These are phyloP conservation scores for Xanthorhoe spadicearia DNA, from an alignment of 2,888 invertebrate genomes.

Conservation along the genomic window DNA sequence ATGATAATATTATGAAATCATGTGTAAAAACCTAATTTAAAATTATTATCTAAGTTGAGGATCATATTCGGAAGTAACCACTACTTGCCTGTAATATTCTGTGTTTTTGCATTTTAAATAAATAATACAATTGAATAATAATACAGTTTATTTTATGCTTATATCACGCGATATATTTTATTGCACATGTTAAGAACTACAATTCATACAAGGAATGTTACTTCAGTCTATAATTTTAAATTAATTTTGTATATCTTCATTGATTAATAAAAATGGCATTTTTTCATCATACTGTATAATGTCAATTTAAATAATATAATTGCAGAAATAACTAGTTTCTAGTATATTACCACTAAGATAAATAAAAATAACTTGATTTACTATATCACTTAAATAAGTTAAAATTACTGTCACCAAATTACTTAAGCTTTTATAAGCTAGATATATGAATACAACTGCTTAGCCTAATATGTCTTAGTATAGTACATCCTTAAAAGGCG, in stretches of 20 bases:
- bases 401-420: conserved; percentile 10
- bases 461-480: neutral
- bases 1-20: no score
- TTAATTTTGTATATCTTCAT: neutral
- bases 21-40: neutral
- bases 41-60: neutral
- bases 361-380: neutral
- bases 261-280: neutral
- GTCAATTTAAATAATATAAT: neutral
- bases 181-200: conserved; percentile 11
- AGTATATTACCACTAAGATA: neutral
- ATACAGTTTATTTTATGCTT: conserved; percentile 7
- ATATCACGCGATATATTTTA: neutral
- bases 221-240: conserved; percentile 23
- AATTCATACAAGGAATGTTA: conserved; percentile 32
- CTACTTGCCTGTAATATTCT: neutral
- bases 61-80: neutral
- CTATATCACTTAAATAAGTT: conserved; percentile 1
- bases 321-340: neutral
- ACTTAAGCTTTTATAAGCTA: neutral
- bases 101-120: conserved; percentile 11
- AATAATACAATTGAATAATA: conserved; percentile 16
- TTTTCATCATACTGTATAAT: neutral
- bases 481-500: no score
- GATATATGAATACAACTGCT: neutral